A percentile compares a stretch with the other conserved stretches of the same genome.
Evolutionary conservation across 1,140 invertebrate genomes (phyloP).

Genomic region (Drosophila insularis): DNA sequence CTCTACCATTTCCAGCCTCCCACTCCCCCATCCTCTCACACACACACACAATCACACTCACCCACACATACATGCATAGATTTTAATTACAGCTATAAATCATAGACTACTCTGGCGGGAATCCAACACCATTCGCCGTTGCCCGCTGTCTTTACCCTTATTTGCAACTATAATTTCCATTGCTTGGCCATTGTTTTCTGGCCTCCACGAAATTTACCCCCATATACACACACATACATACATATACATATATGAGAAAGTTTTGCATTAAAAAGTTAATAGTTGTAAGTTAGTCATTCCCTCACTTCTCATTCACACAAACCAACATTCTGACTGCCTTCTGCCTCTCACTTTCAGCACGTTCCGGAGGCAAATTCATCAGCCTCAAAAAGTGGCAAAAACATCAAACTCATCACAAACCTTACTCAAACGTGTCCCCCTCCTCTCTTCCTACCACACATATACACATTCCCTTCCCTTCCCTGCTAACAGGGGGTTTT

Average conservation of each 20-base stretch:
- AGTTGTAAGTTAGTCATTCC: conserved; percentile 40
- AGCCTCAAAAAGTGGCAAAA: conserved; percentile 4
- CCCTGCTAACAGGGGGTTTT: conserved; percentile 34
- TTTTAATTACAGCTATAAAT: conserved; percentile 79
- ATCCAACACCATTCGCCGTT: neutral
- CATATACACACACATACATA: too few relatives aligned
- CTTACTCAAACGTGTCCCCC: neutral
- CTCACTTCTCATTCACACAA: neutral
- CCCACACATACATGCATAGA: conserved; percentile 38
- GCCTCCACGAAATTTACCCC: conserved; percentile 30
- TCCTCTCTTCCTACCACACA: neutral
- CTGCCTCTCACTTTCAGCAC: conserved; percentile 4
- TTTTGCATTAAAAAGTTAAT: conserved; percentile 70
- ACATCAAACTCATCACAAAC: conserved; percentile 16
- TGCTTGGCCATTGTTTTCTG: conserved; percentile 50
- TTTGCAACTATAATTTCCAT: conserved; percentile 23
- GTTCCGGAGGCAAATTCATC: conserved; percentile 40
- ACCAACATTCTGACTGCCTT: too few relatives aligned
- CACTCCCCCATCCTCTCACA: conserved; percentile 1
- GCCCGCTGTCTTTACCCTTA: neutral
- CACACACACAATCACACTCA: conserved; percentile 1
- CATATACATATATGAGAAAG: conserved; percentile 49
- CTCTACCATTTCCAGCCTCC: conserved; percentile 3
- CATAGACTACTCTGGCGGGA: conserved; percentile 39
- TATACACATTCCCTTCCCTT: neutral